These are phyloP conservation scores for Chamaea fasciata DNA, from an alignment of 2,113 vertebrate species.

Conservation along the genomic window DNA sequence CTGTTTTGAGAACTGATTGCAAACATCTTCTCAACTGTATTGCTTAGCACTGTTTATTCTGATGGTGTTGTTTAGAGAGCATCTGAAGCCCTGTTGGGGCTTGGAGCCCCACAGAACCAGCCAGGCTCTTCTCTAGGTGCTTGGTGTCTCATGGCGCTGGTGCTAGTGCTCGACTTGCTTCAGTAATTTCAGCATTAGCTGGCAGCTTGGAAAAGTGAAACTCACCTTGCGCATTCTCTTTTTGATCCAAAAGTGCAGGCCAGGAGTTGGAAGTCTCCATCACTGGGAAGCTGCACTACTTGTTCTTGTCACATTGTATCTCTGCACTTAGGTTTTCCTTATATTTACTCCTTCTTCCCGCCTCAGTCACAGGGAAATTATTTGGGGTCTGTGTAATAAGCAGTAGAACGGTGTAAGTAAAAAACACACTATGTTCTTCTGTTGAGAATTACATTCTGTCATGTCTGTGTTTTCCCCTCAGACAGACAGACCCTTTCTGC, in stretches of 20 bases:
- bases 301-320: background rate
- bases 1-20: slow-evolving; percentile 10
- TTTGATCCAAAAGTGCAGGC: background rate
- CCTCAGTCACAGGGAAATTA: background rate
- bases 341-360: background rate
- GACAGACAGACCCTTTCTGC: background rate
- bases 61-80: background rate
- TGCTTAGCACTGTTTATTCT: background rate
- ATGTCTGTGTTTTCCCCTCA: background rate
- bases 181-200: background rate
- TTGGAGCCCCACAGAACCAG: background rate
- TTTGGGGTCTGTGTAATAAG: background rate
- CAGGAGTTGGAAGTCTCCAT: background rate
- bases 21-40: slow-evolving; percentile 16
- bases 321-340: background rate
- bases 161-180: background rate
- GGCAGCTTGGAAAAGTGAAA: background rate
- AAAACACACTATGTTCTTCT: background rate
- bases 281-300: background rate
- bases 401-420: background rate
- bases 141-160: background rate
- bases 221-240: background rate
- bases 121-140: background rate
- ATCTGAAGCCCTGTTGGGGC: background rate
- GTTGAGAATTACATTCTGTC: background rate